Base-by-base conservation (phyloP, 2,888 invertebrate species). In the Thalpophila matura region DNA sequence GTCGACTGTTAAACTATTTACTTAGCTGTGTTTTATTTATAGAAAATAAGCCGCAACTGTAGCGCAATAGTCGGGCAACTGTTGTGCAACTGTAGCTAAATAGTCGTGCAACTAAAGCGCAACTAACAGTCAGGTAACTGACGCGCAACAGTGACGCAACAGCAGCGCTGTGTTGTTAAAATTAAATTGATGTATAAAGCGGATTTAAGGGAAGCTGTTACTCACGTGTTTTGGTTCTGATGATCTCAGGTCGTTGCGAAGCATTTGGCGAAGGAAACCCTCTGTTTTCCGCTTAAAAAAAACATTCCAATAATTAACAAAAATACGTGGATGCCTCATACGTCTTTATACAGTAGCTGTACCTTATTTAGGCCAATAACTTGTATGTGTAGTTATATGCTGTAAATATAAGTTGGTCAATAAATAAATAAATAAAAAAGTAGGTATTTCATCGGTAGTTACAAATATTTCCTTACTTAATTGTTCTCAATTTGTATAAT, bases 201-300 rank as follows among this genome's bases (percentile, higher is more conserved):
- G 18, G 26, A n/a, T 50, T 55, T 16, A 68, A 59, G 42, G 82
- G 75, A 84, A 81, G 62, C 62, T 64, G 73, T 74, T 81, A 90
- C 90, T 90, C 83, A 90, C 90, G 85, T 83, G 83, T 76, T 87
- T 71, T 84, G 16, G 76, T 61, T 68, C 72, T 78, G 45, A 35
- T 74, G n/a, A 67, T 40, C 29, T 61, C 49, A 40, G 47, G 58
- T 33, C 47, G 58, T 9, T 50, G 50, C 18, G 54, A 22, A 46
- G 60, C 37, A 38, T 66, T 60, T 37, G 77, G 71, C 24, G 68
- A 63, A 43, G 73, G 46, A 35, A 73, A 63, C n/a, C 72, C 75
- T 67, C 72, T 82, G 70, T 79, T 77, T 70, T 81, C 84, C 67
- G 82, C 86, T 88, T 78, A 51, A 80, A 84, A n/a, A 76, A 79